phyloP scores from a whole-genome alignment of 2,888 invertebrate genomes.

The Philereme vetulata region DNA sequence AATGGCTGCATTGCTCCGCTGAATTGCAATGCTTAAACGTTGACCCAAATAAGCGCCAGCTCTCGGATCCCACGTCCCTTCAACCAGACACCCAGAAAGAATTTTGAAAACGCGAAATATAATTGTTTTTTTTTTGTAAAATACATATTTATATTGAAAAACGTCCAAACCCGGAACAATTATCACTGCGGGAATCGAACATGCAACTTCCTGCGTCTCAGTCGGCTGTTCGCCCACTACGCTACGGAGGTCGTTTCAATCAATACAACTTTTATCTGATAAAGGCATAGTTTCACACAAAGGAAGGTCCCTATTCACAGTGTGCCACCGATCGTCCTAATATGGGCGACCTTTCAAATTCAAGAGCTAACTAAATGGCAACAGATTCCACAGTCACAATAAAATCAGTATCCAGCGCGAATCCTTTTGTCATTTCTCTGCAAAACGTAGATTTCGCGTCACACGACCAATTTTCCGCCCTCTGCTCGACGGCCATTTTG shows the following conservation, averaged over 20 bases:
- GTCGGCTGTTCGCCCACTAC: no score
- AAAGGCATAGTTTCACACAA: not conserved
- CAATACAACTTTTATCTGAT: not conserved
- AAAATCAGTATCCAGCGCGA: conserved; percentile 11
- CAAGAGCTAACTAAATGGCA: conserved; percentile 6
- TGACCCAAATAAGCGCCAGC: no score
- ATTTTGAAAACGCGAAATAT: no score
- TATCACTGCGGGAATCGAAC: no score
- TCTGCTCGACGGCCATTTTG: conserved; percentile 22
- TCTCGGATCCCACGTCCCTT: no score
- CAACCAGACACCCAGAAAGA: no score
- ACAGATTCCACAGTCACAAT: conserved; percentile 11
- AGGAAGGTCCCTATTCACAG: not conserved
- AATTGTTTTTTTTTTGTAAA: no score
- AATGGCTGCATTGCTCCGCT: no score
- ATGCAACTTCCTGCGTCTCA: no score
- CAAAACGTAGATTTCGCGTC: conserved; percentile 21
- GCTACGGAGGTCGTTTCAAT: not conserved
- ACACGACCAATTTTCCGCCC: conserved; percentile 29
- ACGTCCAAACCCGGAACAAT: no score
- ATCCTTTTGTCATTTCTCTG: conserved; percentile 18
- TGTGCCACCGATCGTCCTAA: not conserved
- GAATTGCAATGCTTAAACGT: no score
- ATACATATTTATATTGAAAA: no score
- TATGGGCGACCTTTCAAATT: not conserved